Percentiles rank a stretch among this genome's conserved stretches.
Evolutionary conservation across 1,140 invertebrate species (phyloP).

Genomic region (Drosophila ohnishii): DNA sequence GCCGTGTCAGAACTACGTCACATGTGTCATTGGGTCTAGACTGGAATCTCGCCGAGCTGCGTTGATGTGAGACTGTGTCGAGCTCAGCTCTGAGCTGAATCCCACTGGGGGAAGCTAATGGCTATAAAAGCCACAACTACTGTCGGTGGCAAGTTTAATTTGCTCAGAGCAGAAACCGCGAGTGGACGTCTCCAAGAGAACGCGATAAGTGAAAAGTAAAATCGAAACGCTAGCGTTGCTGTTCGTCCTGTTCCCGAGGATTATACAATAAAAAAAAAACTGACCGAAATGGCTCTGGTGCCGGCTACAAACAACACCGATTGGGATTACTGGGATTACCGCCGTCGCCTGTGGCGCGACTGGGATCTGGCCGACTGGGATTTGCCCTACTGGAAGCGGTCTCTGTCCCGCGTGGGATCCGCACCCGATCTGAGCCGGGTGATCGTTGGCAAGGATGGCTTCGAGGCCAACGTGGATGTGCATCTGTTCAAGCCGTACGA

Average conservation of each 20-base stretch:
- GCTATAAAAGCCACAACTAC: conserved; percentile 73
- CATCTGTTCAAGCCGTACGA: conserved; percentile 90
- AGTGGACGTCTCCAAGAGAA: conserved; percentile 71
- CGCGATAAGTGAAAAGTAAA: conserved; percentile 51
- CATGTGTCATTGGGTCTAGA: conserved; percentile 60
- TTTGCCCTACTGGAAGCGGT: conserved; percentile 77
- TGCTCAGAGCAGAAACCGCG: conserved; percentile 76
- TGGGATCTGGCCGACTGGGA: conserved; percentile 79
- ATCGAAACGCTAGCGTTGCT: conserved; percentile 41
- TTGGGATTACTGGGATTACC: conserved; percentile 82
- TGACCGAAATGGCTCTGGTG: conserved; percentile 68
- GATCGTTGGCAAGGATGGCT: conserved; percentile 85
- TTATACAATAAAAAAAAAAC: neutral
- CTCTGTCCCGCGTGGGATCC: conserved; percentile 71
- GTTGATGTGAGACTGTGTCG: conserved; percentile 26
- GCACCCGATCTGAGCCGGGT: conserved; percentile 78
- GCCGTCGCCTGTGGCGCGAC: conserved; percentile 78
- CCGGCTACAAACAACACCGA: conserved; percentile 72
- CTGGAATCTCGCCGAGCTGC: conserved; percentile 48
- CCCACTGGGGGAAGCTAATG: conserved; percentile 21
- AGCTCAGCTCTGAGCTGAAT: conserved; percentile 20
- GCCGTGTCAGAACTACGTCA: conserved; percentile 48
- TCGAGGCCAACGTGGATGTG: conserved; percentile 87
- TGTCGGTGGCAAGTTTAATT: conserved; percentile 72
- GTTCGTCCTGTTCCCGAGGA: conserved; percentile 45